Base-by-base conservation (phyloP, 2,888 invertebrate species). In the Drosophila mettleri region DNA sequence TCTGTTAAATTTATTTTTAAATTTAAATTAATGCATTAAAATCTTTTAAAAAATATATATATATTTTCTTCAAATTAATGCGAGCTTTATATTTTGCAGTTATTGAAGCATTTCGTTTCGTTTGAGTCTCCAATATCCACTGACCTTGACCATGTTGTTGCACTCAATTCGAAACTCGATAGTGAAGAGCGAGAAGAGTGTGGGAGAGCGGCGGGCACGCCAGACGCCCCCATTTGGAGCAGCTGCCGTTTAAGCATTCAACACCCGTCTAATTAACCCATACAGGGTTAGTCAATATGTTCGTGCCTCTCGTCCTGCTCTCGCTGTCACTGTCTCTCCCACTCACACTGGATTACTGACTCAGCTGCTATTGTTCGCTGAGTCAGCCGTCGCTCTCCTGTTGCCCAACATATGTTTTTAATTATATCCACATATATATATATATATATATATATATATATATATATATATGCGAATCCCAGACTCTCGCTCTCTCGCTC, bases 351-450 rank as follows among this genome's bases (percentile, higher is more conserved):
- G 45, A 22, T 38, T 43, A 78, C 62, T 74, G 76, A 74, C 57
- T 76, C 79, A 75, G 70, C 66, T 78, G 79, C 59, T 58, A 74
- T 69, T 78, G 75, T 74, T 78, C 27, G 78, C 62, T 34, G 12
- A 24, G 24, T 27, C 48, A 8, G n/a, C 12, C 36, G 29, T 9
- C 41, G 9, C 41, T 24, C 41, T 27, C 55, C 48, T 65, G 76
- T 86, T 83, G 58, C 68, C 77, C 48, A 77, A 73, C 85, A 86
- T 80, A 75, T 86, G 85, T 86, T 86, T 88, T 86, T 86, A 86
- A 86, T 86, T 86, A 86, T 86, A 86, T 58, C 70, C 63, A 57
- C 68, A 63, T 27, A 49, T 12, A 55, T 10, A 24, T 14, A 27
- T n/a, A 24, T 31, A 24, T 43, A 33, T 14, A 48, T 48, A 57